phyloP scores from a whole-genome alignment of 2,797 vertebrate species.

The Fistularia commersonii region DNA sequence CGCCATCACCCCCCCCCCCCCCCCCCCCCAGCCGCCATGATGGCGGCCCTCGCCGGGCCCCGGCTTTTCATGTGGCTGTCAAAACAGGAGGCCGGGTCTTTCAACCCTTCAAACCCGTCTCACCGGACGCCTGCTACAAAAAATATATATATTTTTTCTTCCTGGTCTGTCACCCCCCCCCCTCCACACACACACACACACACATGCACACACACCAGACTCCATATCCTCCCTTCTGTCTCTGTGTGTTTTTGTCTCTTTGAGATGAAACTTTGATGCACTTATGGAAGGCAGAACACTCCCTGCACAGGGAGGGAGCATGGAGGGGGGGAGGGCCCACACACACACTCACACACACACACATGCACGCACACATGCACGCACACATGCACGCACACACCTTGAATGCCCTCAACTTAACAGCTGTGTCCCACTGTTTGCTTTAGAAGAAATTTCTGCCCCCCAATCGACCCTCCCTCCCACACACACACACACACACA shows the following conservation, averaged over 20 bases:
- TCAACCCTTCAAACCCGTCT: constrained; percentile 14
- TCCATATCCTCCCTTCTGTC: constrained; percentile 28
- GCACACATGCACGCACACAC: constrained; percentile 25
- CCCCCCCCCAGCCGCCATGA: not conserved
- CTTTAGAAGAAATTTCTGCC: constrained; percentile 27
- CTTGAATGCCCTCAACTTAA: constrained; percentile 34
- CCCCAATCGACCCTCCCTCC: too few species aligned
- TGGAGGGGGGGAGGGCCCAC: too few species aligned
- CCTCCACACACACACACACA: too few species aligned
- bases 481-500: not conserved
- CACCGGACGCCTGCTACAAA: not conserved
- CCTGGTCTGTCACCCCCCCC: constrained; percentile 16
- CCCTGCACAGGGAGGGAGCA: constrained; percentile 51
- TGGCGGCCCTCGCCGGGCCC: constrained; percentile 7
- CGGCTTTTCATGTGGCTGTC: constrained; percentile 26
- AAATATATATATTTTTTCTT: constrained; percentile 24
- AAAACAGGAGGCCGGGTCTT: constrained; percentile 16
- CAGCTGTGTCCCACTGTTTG: constrained; percentile 48
- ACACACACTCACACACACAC: constrained; percentile 30
- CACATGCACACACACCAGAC: too few species aligned
- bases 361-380: constrained; percentile 28
- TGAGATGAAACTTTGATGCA: constrained; percentile 69
- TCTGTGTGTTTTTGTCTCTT: constrained; percentile 38
- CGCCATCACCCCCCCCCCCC: not conserved
- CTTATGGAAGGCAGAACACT: constrained; percentile 46